Conservation (phyloP, 2,113 vertebrate genomes). For the Lagopus leucura region DNA sequence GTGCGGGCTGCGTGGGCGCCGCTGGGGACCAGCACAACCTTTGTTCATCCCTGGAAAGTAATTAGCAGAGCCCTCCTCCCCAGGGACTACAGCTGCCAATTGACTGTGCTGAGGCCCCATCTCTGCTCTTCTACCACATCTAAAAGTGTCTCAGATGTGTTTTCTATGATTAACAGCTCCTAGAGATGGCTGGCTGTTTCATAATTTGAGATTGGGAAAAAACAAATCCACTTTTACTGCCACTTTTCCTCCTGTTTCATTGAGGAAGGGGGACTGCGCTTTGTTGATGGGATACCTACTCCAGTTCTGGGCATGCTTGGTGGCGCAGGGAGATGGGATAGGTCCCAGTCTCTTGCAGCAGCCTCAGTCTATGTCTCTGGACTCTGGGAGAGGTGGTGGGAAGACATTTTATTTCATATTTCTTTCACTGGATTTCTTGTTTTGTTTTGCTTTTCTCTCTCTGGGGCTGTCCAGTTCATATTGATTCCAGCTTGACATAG, state of each 20-base stretch:
- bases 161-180: not conserved
- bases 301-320: not conserved
- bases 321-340: not conserved
- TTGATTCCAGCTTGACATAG: not conserved
- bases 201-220: not conserved
- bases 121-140: rapidly evolving
- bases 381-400: not conserved
- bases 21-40: rapidly evolving
- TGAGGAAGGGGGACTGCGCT: not conserved
- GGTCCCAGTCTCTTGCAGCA: not conserved
- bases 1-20: not conserved
- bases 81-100: not conserved
- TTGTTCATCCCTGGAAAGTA: not conserved
- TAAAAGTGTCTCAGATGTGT: not conserved
- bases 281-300: not conserved
- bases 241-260: not conserved
- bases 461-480: not conserved
- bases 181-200: not conserved
- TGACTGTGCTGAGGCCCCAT: not conserved
- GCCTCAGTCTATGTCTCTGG: not conserved
- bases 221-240: not conserved
- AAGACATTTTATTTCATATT: not conserved
- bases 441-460: not conserved
- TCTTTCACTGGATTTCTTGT: not conserved
- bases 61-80: not conserved